Percentiles rank a stretch among this genome's conserved stretches.
phyloP scores from a whole-genome alignment of 1,140 invertebrate genomes.

The Druon quercuslanigerum region DNA sequence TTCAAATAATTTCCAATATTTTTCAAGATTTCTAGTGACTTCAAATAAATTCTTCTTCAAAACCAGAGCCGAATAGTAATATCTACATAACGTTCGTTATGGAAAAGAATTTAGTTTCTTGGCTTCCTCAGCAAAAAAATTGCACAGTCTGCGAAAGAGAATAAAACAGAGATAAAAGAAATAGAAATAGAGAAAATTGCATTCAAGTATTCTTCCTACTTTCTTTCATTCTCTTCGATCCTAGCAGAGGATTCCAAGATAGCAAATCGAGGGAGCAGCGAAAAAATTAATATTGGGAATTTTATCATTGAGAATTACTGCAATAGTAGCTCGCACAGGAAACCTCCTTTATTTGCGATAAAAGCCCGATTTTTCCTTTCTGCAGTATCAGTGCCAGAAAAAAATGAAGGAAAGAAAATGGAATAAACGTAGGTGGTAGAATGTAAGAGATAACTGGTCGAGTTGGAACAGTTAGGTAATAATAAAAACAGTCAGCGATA shows the following conservation, averaged over 20 bases:
- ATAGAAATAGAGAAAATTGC: not conserved
- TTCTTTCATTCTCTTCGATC: not conserved
- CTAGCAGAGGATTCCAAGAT: not conserved
- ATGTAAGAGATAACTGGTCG: slow-evolving; percentile 11
- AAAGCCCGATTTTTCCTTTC: slow-evolving; percentile 6
- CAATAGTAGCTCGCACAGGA: slow-evolving; percentile 1
- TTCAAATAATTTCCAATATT: too few relatives aligned
- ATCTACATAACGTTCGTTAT: not conserved
- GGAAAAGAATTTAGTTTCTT: not conserved
- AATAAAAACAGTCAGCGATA: slow-evolving; percentile 39
- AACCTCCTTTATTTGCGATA: slow-evolving; percentile 6
- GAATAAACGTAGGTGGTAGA: not conserved
- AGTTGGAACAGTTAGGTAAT: slow-evolving; percentile 28
- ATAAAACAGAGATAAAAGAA: not conserved
- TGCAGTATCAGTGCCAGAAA: not conserved
- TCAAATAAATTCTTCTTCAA: too few relatives aligned
- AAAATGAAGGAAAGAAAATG: not conserved
- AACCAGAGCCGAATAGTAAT: too few relatives aligned
- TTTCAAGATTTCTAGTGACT: too few relatives aligned
- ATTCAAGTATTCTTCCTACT: slow-evolving; percentile 16
- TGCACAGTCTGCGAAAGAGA: not conserved
- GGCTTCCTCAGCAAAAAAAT: not conserved
- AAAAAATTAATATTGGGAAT: slow-evolving; percentile 35
- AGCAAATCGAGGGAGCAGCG: not conserved
- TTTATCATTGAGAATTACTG: slow-evolving; percentile 34